Evolutionary conservation across 2,888 invertebrate genomes (phyloP).

Genomic region (Erynnis tages): DNA sequence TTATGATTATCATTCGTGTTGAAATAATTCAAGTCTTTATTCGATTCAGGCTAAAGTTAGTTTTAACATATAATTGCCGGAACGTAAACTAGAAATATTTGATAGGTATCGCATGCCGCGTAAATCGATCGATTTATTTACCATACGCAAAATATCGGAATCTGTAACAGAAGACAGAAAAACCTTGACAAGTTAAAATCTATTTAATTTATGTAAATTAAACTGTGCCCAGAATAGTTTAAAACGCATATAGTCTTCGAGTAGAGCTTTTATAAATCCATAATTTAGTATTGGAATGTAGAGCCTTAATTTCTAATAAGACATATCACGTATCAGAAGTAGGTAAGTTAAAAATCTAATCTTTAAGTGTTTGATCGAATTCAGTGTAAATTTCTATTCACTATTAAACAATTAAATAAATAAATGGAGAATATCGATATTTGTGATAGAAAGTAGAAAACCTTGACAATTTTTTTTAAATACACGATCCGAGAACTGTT

Average conservation of each 20-base stretch:
- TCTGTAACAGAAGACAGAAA: neutral
- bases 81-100: slow-evolving; percentile 12
- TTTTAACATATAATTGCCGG: slow-evolving; percentile 19
- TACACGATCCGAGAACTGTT: too few species aligned
- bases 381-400: too few species aligned
- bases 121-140: slow-evolving; percentile 8
- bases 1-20: neutral
- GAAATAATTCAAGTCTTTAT: slow-evolving; percentile 16
- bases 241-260: neutral
- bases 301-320: too few species aligned
- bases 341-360: too few species aligned
- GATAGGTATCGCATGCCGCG: neutral
- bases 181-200: slow-evolving; percentile 5
- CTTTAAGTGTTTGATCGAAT: too few species aligned
- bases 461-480: too few species aligned
- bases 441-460: too few species aligned
- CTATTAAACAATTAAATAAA: too few species aligned
- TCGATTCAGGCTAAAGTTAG: slow-evolving; percentile 14
- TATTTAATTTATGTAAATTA: neutral
- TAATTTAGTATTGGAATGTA: too few species aligned
- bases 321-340: too few species aligned
- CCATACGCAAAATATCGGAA: slow-evolving; percentile 3
- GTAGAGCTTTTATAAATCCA: too few species aligned
- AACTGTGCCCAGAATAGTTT: neutral
- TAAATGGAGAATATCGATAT: too few species aligned